Percentiles rank a stretch among this genome's conserved stretches.
Evolutionary conservation across 2,797 vertebrate genomes (phyloP).

Genomic region (Mallotus villosus): DNA sequence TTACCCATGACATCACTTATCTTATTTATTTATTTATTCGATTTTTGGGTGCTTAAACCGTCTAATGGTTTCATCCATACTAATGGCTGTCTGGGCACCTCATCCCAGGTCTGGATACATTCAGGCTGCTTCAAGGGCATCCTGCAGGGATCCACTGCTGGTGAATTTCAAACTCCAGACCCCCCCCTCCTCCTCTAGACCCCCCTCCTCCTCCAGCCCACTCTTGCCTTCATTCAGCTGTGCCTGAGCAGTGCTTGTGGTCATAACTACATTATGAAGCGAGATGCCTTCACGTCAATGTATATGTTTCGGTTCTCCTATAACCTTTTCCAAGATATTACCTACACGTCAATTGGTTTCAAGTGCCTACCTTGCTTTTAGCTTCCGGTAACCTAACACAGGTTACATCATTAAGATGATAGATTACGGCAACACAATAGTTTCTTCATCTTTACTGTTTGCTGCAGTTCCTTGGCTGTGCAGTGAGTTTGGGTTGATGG

Average conservation of each 20-base stretch:
- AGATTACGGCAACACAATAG: neutral
- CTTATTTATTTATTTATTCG: neutral
- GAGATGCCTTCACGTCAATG: neutral
- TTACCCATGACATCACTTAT: neutral
- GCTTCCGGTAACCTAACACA: neutral
- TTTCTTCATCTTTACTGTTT: slow-evolving; percentile 16
- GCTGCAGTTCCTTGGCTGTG: neutral
- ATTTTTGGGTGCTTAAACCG: neutral
- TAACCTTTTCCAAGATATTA: neutral
- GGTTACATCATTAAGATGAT: neutral
- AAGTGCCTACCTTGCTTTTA: neutral
- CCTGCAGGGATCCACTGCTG: neutral
- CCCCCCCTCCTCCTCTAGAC: neutral
- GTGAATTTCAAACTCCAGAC: neutral
- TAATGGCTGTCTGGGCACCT: neutral
- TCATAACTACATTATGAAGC: neutral
- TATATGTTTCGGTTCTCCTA: neutral
- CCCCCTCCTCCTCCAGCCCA: neutral
- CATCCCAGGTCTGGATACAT: neutral
- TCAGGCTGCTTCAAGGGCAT: neutral
- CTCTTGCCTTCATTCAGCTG: too few relatives aligned
- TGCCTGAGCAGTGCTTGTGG: too few relatives aligned
- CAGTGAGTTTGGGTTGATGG: too few relatives aligned
- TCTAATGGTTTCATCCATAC: neutral
- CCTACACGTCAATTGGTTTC: neutral